Conservation (phyloP, 2,888 invertebrate genomes). For the Herminia tarsipennalis region DNA sequence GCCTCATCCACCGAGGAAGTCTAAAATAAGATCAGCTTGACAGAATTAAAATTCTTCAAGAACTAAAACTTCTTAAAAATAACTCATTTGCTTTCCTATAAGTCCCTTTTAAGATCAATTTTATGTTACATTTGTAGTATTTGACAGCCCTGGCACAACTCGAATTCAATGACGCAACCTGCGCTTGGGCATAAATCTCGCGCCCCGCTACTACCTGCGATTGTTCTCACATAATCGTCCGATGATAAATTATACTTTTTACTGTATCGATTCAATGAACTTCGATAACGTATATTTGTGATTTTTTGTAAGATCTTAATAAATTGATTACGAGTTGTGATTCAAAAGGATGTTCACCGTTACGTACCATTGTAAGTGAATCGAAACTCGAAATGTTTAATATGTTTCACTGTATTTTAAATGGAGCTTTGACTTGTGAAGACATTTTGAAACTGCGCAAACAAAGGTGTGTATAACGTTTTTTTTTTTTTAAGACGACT, state of each 20-base stretch:
- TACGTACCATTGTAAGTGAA: slow-evolving; percentile 27
- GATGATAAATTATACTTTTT: slow-evolving; percentile 43
- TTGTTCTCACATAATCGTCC: slow-evolving; percentile 42
- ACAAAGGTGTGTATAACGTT: too few relatives aligned
- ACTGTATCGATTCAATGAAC: slow-evolving; percentile 38
- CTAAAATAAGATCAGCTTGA: too few relatives aligned
- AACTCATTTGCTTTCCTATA: too few relatives aligned
- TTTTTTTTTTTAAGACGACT: too few relatives aligned
- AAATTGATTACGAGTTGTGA: slow-evolving; percentile 25
- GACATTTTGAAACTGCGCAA: neutral
- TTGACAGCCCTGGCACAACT: slow-evolving; percentile 33
- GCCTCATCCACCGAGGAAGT: too few relatives aligned
- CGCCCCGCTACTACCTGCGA: slow-evolving; percentile 23
- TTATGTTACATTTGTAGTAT: too few relatives aligned
- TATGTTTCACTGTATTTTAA: too few relatives aligned
- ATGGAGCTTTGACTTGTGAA: neutral
- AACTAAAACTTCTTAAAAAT: too few relatives aligned
- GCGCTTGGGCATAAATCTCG: slow-evolving; percentile 34
- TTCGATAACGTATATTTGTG: slow-evolving; percentile 16
- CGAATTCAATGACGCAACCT: slow-evolving; percentile 25
- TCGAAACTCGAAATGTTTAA: too few relatives aligned
- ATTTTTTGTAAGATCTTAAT: slow-evolving; percentile 33
- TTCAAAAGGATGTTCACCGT: slow-evolving; percentile 23
- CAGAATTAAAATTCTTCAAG: too few relatives aligned
- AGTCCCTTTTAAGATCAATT: too few relatives aligned